Base-by-base conservation (phyloP, 2,113 vertebrate species). In the Cyanistes caeruleus region DNA sequence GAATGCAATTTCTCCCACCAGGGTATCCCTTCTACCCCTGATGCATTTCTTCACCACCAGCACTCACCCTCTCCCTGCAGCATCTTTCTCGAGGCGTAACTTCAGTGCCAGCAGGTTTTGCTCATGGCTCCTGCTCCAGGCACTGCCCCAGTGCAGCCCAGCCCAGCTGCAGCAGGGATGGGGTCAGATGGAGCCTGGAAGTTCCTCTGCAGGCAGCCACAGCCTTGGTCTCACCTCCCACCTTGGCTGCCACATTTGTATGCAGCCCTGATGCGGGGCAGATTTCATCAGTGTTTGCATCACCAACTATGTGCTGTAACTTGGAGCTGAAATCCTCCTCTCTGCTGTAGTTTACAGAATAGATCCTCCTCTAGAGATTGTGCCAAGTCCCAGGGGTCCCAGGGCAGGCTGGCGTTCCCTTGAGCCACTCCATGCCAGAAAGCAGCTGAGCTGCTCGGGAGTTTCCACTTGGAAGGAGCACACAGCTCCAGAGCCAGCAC, bases 231-330 rank as follows among this genome's bases (percentile, higher is more conserved):
- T 93, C 72, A 49, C 2, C 6, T 51, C 12, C 35, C 46, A 48
- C 19, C 20, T 9, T 14, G 28, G 27, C 4, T 1, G 37, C 37
- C 0, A 10, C 28, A 23, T 76, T 91, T 39, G 10, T 30, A 48
- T 0, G 0, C 44, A 46, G 52, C 43, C 65, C 20, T 41, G 39
- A 22, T 0, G 0, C 19, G 6, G 53, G 48, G 17, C 0, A 2
- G 14, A 10, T 75, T 94, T 65, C 35, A 52, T 27, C 52, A 25
- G 1, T 67, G 31, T 79, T 72, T 88, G 53, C 49, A 35, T 16
- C 70, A 43, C 75, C 11, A 33, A 67, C 27, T 37, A 49, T 3
- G 3, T 0, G 0, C 31, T 55, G 21, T 5, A 63, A 85, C 2
- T 48, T 49, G 59, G 23, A 83, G 64, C 30, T 37, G 27, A 88